Evolutionary conservation across 2,113 vertebrate genomes (phyloP), one percentile per base, ranked within the genome.

Genomic region (Peucedramus taeniatus): DNA sequence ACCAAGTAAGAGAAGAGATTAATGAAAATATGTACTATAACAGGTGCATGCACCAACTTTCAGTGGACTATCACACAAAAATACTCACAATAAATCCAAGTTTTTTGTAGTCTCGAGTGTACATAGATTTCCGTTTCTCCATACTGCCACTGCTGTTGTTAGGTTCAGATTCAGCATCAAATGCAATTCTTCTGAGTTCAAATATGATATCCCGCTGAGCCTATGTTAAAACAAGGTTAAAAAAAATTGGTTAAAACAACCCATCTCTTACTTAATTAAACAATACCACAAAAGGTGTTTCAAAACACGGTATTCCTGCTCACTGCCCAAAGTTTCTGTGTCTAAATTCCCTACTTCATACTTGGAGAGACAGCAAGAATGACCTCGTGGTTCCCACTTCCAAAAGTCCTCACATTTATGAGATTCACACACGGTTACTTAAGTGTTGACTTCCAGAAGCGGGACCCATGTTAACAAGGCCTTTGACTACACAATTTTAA

Each of bases 71-170:
- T 31, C 50, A 65, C 9, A n/a, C 51, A 66, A 61, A 80, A 75
- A 56, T 92, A 99, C 99, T 99, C 88, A 99, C 99, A 50, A 99
- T 99, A 94, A 99, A 99, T 76, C 99, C 99, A 16, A 99, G 99
- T 65, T 99, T 99, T 94, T 99, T 99, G 85, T 99, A 99, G 98
- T 99, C 99, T 31, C 99, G 98, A 2, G 99, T 99, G 97, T 99
- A 99, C 99, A 99, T 99, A 86, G 99, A 99, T 96, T 99, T 99
- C 97, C 99, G 98, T 65, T 99, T 99, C 97, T 99, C 99, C 60
- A 99, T 99, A 93, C 98, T 99, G 96, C 99, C 99, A 22, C 99
- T 98, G 14, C 98, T 98, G 97, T 98, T 99, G 96, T 98, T 99
- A 15, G 99, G 98, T 78, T 99, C 99, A 8, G 98, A 98, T 84